Percentiles rank a stretch among this genome's conserved stretches.
phyloP scores from a whole-genome alignment of 2,888 invertebrate species.

The Campopleginae sp. region DNA sequence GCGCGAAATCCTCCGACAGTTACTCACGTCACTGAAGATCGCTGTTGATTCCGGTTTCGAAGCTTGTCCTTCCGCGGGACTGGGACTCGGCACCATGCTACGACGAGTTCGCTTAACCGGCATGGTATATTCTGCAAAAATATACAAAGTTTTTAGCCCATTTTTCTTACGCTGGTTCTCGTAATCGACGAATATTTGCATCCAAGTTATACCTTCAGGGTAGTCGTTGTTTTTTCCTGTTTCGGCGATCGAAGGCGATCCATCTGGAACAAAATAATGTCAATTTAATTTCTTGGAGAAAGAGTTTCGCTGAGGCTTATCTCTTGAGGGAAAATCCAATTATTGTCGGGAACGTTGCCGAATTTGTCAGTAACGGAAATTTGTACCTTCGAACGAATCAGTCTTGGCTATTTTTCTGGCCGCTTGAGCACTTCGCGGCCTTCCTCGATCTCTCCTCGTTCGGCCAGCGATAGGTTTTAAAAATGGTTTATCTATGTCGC shows the following conservation, averaged over 20 bases:
- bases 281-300: neutral
- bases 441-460: slow-evolving; percentile 77
- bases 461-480: slow-evolving; percentile 78
- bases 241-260: slow-evolving; percentile 76
- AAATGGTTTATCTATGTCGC: slow-evolving; percentile 80
- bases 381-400: slow-evolving; percentile 77
- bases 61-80: slow-evolving; percentile 83
- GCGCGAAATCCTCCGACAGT: neutral
- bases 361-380: neutral
- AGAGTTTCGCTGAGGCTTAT: too few species aligned
- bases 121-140: slow-evolving; percentile 74
- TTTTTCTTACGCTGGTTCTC: neutral
- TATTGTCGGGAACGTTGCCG: neutral
- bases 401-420: slow-evolving; percentile 79
- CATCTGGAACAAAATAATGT: slow-evolving; percentile 73
- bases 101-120: slow-evolving; percentile 80
- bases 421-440: slow-evolving; percentile 74
- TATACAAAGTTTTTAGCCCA: neutral
- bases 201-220: slow-evolving; percentile 77
- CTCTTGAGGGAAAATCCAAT: neutral
- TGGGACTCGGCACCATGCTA: slow-evolving; percentile 82
- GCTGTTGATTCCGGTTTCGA: slow-evolving; percentile 84
- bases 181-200: neutral
- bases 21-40: slow-evolving; percentile 79
- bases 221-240: slow-evolving; percentile 79